Conservation (phyloP, 1,140 invertebrate species). For the Eufriesea mexicana region DNA sequence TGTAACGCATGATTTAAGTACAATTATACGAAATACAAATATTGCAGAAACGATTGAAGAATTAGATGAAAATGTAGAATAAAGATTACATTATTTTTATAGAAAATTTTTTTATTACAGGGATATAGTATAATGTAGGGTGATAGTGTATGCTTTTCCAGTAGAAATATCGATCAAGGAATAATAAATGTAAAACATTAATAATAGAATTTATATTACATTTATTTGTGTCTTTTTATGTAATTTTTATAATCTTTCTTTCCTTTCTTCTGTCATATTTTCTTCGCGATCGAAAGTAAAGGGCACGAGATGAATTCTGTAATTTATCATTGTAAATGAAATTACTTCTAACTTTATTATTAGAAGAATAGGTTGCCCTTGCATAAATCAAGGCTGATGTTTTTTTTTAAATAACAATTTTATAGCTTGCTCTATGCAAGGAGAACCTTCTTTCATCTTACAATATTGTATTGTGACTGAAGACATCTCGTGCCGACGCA, state of each 20-base stretch:
- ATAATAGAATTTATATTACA: constrained; percentile 81
- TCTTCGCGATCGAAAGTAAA: constrained; percentile 57
- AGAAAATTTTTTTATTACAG: not conserved
- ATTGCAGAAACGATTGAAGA: constrained; percentile 59
- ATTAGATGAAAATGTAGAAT: constrained; percentile 52
- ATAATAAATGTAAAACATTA: constrained; percentile 18
- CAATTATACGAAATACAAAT: constrained; percentile 64
- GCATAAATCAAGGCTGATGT: constrained; percentile 45
- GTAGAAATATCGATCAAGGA: not conserved
- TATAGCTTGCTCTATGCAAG: constrained; percentile 35
- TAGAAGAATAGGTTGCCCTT: constrained; percentile 29
- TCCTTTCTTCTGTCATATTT: constrained; percentile 15
- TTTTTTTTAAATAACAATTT: constrained; percentile 54
- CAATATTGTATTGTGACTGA: constrained; percentile 31
- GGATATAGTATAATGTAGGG: not conserved
- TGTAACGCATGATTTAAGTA: constrained; percentile 76
- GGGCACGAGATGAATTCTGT: constrained; percentile 48
- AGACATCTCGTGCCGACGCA: constrained; percentile 66
- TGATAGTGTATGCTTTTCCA: not conserved
- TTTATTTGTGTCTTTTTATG: constrained; percentile 78
- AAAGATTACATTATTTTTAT: constrained; percentile 16
- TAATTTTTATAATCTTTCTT: constrained; percentile 68
- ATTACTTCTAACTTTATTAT: constrained; percentile 24
- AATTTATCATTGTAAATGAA: constrained; percentile 31
- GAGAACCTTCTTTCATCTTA: constrained; percentile 21